phyloP scores from a whole-genome alignment of 2,888 invertebrate genomes.

The Dicyrtomina minuta region DNA sequence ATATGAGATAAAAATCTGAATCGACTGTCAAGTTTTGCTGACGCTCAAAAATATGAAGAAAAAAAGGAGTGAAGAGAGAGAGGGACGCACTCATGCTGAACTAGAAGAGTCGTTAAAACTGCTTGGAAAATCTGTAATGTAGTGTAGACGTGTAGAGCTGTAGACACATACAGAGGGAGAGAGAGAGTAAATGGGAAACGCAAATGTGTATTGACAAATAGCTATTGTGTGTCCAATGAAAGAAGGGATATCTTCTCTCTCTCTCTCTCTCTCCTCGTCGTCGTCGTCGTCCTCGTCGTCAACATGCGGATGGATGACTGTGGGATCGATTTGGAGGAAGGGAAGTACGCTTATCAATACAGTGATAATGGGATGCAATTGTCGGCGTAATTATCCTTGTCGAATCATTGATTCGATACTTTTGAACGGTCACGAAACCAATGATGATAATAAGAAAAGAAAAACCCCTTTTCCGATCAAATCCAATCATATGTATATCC shows the following conservation, averaged over 20 bases:
- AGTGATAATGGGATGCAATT: conserved; percentile 39
- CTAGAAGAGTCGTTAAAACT: conserved; percentile 18
- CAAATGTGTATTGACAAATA: background rate
- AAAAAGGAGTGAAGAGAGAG: background rate
- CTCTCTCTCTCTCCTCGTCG: background rate
- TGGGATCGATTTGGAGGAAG: conserved; percentile 21
- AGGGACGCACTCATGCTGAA: conserved; percentile 13
- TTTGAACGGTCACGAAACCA: conserved; percentile 40
- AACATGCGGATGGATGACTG: conserved; percentile 24
- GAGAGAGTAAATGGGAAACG: conserved; percentile 13
- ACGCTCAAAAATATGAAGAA: too few relatives aligned
- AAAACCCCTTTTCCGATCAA: conserved; percentile 27
- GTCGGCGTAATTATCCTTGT: conserved; percentile 45
- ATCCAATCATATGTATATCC: conserved; percentile 9
- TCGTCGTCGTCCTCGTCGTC: too few relatives aligned
- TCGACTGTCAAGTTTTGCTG: too few relatives aligned
- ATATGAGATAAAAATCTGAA: too few relatives aligned
- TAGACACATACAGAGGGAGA: background rate
- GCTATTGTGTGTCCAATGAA: background rate
- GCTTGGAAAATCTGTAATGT: conserved; percentile 19
- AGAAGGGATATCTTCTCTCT: background rate
- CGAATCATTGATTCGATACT: conserved; percentile 43
- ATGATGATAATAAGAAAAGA: conserved; percentile 33
- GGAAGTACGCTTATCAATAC: conserved; percentile 45
- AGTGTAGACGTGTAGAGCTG: background rate